Base-by-base conservation (phyloP, 2,888 invertebrate species). In the Phymatocera aterrima region DNA sequence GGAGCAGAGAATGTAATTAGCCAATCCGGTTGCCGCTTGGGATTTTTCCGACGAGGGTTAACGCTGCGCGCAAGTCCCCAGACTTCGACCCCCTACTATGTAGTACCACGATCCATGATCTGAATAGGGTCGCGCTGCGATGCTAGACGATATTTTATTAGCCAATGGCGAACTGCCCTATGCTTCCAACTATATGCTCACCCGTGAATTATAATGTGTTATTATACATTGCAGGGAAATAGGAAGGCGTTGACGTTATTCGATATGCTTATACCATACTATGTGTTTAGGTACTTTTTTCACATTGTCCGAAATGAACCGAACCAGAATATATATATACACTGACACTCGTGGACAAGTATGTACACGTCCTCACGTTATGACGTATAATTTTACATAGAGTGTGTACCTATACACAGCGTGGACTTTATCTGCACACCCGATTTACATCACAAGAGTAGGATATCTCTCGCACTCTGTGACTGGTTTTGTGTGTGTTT, bases 11-110 rank as follows among this genome's bases (percentile, higher is more conserved):
- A 61, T 43, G 78, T 87, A 88, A 89, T 89, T 88, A 88, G 88
- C 89, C 89, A 89, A 89, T 89, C 84, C 85, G 83, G 83, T 84
- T 79, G 82, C 70, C 31, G 43, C 70, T 46, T 15, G 65, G 4
- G 40, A 65, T 65, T 65, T 6, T 28, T 43, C 5, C 46, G 28
- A 43, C 68, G 68, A 68, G 46, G 68, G 68, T 46, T 31, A 46
- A 12, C 8, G 40, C 68, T 10, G 24, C 8, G 68, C 43, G 68
- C 24, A 68, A 68, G 46, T 46, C 24, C 68, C 24, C n/a, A n/a
- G n/a, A n/a, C n/a, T 68, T 68, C 34, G 2, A 68, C 21, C 40
- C 43, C 24, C n/a, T n/a, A n/a, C n/a, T n/a, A n/a, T 10, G 15
- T 51, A 51, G 18, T 21, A 51, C 51, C 24, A 51, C 24, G 46